phyloP scores from a whole-genome alignment of 2,113 vertebrate species.

The Motacilla alba region DNA sequence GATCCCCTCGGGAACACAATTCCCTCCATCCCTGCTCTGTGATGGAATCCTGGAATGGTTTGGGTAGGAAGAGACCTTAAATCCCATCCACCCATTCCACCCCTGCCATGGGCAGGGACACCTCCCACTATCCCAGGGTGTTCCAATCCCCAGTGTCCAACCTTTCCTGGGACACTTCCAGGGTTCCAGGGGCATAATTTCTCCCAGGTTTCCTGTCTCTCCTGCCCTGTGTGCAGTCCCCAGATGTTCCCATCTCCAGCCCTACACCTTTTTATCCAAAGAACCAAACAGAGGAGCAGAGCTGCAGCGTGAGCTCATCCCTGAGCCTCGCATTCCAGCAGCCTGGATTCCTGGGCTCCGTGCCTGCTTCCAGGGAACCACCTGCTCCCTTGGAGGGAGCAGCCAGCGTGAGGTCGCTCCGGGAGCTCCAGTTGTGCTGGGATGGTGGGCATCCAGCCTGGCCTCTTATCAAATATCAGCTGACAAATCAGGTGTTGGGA shows the following conservation, averaged over 20 bases:
- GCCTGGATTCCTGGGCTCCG: neutral
- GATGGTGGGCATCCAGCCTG: neutral
- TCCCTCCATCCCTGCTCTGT: neutral
- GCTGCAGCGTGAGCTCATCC: neutral
- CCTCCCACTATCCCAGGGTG: rapidly evolving
- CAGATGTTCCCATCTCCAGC: rapidly evolving
- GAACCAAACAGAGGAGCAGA: neutral
- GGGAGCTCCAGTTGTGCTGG: neutral
- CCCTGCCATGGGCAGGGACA: neutral
- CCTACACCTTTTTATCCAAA: neutral
- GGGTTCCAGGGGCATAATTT: neutral
- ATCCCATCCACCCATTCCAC: neutral
- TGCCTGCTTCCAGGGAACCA: neutral
- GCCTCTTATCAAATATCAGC: neutral
- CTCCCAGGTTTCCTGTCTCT: neutral
- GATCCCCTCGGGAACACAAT: neutral
- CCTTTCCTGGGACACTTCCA: neutral
- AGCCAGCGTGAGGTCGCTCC: neutral
- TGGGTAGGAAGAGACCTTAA: neutral
- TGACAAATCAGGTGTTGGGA: neutral
- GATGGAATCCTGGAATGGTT: neutral
- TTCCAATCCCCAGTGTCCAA: neutral
- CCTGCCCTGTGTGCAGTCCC: neutral
- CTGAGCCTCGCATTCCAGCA: neutral
- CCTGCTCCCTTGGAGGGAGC: neutral